Conservation (phyloP, 2,888 invertebrate species). For the Arge pagana region DNA sequence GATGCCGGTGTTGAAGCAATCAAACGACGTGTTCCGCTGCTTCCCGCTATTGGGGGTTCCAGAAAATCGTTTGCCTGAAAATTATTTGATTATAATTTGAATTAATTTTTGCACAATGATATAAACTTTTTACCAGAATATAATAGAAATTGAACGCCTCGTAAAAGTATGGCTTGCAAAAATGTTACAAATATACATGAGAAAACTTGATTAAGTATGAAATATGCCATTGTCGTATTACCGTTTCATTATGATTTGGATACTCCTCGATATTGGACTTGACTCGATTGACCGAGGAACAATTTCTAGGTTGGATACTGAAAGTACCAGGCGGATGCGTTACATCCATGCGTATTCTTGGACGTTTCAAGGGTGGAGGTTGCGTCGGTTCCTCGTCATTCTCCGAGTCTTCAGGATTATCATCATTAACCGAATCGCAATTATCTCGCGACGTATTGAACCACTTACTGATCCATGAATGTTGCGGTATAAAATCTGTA, state of each 20-base stretch:
- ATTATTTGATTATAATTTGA: neutral
- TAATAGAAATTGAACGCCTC: neutral
- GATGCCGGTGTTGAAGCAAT: slow-evolving; percentile 54
- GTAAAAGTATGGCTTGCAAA: neutral
- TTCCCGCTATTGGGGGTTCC: slow-evolving; percentile 46
- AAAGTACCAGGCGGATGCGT: slow-evolving; percentile 55
- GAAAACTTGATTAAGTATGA: slow-evolving; percentile 4
- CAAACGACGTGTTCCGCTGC: slow-evolving; percentile 45
- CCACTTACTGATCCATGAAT: slow-evolving; percentile 58
- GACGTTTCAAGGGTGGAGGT: slow-evolving; percentile 49
- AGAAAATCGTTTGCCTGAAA: slow-evolving; percentile 47
- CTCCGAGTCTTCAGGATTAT: slow-evolving; percentile 34
- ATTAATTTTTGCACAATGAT: neutral
- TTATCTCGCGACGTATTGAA: slow-evolving; percentile 50
- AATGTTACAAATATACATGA: slow-evolving; percentile 5
- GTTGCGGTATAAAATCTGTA: slow-evolving; percentile 67
- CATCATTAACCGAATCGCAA: slow-evolving; percentile 36
- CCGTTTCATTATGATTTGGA: slow-evolving; percentile 37
- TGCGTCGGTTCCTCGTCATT: slow-evolving; percentile 42
- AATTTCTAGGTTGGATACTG: slow-evolving; percentile 42
- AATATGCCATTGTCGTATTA: no score
- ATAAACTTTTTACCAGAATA: neutral
- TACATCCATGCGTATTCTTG: slow-evolving; percentile 54
- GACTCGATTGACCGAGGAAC: slow-evolving; percentile 33
- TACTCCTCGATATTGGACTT: slow-evolving; percentile 38